phyloP scores from a whole-genome alignment of 2,113 vertebrate species.

The Macrotus californicus region DNA sequence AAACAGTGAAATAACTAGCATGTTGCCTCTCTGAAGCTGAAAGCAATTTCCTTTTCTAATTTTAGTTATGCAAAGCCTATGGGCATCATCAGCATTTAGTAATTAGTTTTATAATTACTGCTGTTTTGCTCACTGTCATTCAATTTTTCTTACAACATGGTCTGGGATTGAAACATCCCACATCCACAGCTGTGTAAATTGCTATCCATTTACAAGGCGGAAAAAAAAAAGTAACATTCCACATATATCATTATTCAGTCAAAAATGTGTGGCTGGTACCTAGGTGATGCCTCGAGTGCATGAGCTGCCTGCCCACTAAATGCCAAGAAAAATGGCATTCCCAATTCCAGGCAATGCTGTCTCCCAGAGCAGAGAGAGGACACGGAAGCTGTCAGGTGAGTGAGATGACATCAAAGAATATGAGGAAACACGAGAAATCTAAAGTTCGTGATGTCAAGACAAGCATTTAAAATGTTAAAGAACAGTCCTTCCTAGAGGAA shows the following conservation, averaged over 20 bases:
- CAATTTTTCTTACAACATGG: constrained; percentile 97
- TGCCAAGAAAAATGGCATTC: constrained; percentile 58
- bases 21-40: constrained; percentile 91
- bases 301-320: constrained; percentile 74
- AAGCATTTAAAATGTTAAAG: not conserved
- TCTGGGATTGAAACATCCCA: constrained; percentile 96
- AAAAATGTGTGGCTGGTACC: constrained; percentile 78
- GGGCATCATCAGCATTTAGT: constrained; percentile 99
- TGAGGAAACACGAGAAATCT: not conserved
- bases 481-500: not conserved
- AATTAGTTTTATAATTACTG: constrained; percentile 99
- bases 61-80: constrained; percentile 99
- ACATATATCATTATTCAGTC: constrained; percentile 86
- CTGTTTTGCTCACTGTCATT: constrained; percentile 98
- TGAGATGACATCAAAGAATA: not conserved
- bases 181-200: constrained; percentile 96
- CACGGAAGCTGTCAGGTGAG: not conserved
- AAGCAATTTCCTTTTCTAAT: constrained; percentile 99
- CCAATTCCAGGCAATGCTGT: constrained; percentile 50
- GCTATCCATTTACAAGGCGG: constrained; percentile 92
- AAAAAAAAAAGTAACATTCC: constrained; percentile 82
- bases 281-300: constrained; percentile 78
- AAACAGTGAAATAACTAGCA: constrained; percentile 86
- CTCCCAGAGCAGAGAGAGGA: constrained; percentile 11
- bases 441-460: not conserved